Evolutionary conservation across 1,140 invertebrate genomes (phyloP).

Genomic region (Pissodes strobi): DNA sequence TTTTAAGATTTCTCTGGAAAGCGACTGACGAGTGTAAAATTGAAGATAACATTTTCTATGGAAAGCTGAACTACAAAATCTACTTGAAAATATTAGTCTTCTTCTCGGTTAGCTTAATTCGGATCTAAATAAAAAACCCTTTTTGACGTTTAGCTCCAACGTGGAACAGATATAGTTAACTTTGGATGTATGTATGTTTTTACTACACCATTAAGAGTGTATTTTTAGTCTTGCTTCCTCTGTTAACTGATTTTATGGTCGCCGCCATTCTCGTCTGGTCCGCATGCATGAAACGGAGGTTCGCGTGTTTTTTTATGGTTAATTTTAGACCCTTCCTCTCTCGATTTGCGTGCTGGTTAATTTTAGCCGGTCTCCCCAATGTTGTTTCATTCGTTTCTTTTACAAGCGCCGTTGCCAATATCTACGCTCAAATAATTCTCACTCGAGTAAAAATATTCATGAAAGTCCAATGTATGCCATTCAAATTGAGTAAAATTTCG

Average conservation of each 20-base stretch:
- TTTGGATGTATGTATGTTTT: slow-evolving; percentile 27
- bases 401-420: slow-evolving; percentile 5
- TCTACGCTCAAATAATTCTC: too few relatives aligned
- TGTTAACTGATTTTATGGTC: slow-evolving; percentile 27
- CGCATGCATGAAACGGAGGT: background rate
- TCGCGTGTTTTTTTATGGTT: slow-evolving; percentile 22
- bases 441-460: too few relatives aligned
- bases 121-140: too few relatives aligned
- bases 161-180: too few relatives aligned
- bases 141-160: too few relatives aligned
- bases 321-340: slow-evolving; percentile 24
- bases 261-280: slow-evolving; percentile 21
- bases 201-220: slow-evolving; percentile 26
- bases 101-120: too few relatives aligned
- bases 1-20: too few relatives aligned
- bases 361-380: slow-evolving; percentile 16
- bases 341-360: slow-evolving; percentile 23
- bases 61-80: too few relatives aligned
- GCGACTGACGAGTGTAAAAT: too few relatives aligned
- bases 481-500: too few relatives aligned
- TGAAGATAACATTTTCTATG: too few relatives aligned
- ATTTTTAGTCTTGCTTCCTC: slow-evolving; percentile 23
- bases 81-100: too few relatives aligned
- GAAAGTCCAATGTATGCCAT: background rate
- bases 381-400: slow-evolving; percentile 5